phyloP scores from a whole-genome alignment of 2,113 vertebrate genomes.

The Accipiter cooperii region DNA sequence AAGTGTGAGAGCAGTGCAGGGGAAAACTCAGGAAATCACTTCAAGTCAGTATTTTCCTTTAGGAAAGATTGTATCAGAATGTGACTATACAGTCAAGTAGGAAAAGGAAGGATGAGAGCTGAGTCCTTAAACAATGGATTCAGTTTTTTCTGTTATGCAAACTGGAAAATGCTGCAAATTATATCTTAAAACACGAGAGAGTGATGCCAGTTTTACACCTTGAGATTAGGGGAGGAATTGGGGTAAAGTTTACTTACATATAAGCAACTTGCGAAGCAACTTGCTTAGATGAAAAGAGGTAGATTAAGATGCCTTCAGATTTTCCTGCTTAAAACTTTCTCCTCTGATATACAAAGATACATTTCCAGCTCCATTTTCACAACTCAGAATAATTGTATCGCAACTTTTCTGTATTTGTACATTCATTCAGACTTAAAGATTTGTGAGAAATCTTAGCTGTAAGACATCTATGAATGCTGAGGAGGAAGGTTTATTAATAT shows the following conservation, averaged over 20 bases:
- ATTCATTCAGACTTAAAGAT: background rate
- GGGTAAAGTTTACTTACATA: background rate
- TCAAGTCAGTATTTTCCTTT: background rate
- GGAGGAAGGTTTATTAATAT: background rate
- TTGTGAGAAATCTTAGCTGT: background rate
- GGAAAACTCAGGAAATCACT: background rate
- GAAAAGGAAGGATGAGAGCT: background rate
- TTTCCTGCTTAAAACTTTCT: background rate
- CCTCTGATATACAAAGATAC: background rate
- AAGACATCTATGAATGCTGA: background rate
- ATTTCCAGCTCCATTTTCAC: background rate
- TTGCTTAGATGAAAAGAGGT: background rate
- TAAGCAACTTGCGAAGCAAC: background rate
- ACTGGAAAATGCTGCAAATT: background rate
- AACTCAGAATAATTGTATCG: background rate
- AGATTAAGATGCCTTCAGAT: background rate
- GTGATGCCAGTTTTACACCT: background rate
- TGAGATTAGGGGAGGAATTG: background rate
- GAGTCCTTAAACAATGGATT: background rate
- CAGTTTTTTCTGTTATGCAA: background rate
- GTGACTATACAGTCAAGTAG: background rate
- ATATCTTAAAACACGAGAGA: background rate
- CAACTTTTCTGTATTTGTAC: background rate
- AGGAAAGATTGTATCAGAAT: background rate
- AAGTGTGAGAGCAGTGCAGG: background rate